These are phyloP conservation scores for Andrena cerasifolii DNA, from an alignment of 1,140 invertebrate genomes.

Conservation along the genomic window DNA sequence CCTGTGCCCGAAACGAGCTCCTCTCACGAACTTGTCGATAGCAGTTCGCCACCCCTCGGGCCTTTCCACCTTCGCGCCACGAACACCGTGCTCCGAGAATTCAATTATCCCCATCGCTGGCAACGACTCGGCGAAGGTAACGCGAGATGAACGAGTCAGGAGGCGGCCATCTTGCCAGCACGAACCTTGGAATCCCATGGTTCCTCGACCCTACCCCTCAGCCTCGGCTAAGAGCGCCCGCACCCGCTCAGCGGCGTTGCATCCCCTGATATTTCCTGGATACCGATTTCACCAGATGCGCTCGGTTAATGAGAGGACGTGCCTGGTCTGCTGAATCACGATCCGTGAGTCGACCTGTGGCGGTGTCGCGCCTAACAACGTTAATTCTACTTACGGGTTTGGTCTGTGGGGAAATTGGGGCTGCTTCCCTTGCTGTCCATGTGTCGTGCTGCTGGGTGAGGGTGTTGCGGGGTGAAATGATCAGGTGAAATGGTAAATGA, in stretches of 20 bases:
- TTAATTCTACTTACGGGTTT: too few species aligned
- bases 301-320: not conserved
- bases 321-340: not conserved
- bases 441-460: too few species aligned
- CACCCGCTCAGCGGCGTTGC: slow-evolving; percentile 9
- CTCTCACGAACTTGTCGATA: slow-evolving; percentile 71
- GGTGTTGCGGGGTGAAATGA: too few species aligned
- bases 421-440: too few species aligned
- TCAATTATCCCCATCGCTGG: slow-evolving; percentile 69
- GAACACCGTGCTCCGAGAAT: slow-evolving; percentile 65
- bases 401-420: too few species aligned
- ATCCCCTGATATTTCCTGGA: slow-evolving; percentile 12
- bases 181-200: slow-evolving; percentile 12
- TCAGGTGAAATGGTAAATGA: too few species aligned
- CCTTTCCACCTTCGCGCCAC: slow-evolving; percentile 63
- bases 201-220: not conserved
- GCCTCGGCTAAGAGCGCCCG: slow-evolving; percentile 16
- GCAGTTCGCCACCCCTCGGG: slow-evolving; percentile 67
- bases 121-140: slow-evolving; percentile 62
- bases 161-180: slow-evolving; percentile 46
- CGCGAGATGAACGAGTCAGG: slow-evolving; percentile 55
- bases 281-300: not conserved
- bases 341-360: not conserved
- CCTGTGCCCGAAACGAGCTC: slow-evolving; percentile 46
- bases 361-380: not conserved